These are phyloP conservation scores for Mesorhabditis spiculigera DNA, from an alignment of 2,888 invertebrate genomes.

Conservation along the genomic window DNA sequence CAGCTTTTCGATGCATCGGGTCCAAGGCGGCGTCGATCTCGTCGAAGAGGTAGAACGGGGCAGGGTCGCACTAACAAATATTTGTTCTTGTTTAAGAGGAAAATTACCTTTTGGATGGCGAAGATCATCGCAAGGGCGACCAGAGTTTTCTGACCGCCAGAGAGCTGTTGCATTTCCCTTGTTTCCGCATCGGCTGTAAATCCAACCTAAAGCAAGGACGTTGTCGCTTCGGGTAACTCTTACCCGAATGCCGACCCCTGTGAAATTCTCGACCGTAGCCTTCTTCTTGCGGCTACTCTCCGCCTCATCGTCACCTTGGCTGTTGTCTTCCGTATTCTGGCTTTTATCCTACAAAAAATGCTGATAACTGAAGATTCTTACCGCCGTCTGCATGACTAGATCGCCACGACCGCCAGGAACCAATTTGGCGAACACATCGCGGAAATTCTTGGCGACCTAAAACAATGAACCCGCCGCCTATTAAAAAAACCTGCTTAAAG, in stretches of 20 bases:
- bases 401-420: slow-evolving; percentile 91
- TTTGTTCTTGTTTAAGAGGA: background rate
- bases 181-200: slow-evolving; percentile 93
- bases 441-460: slow-evolving; percentile 85
- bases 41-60: slow-evolving; percentile 98
- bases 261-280: slow-evolving; percentile 70
- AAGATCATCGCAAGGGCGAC: slow-evolving; percentile 96
- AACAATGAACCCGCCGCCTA: background rate
- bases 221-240: slow-evolving; percentile 8
- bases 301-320: slow-evolving; percentile 10
- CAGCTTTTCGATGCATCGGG: slow-evolving; percentile 92
- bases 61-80: slow-evolving; percentile 79
- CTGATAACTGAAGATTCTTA: background rate
- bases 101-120: slow-evolving; percentile 75
- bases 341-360: slow-evolving; percentile 13
- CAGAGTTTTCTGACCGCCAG: slow-evolving; percentile 96
- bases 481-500: slow-evolving; percentile 74
- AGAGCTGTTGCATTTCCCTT: slow-evolving; percentile 98
- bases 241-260: slow-evolving; percentile 79
- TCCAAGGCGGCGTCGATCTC: slow-evolving; percentile 99
- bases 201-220: slow-evolving; percentile 70
- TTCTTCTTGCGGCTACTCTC: slow-evolving; percentile 1
- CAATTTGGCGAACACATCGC: slow-evolving; percentile 93
- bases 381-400: slow-evolving; percentile 71
- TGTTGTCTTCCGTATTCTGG: slow-evolving; percentile 14